phyloP scores from a whole-genome alignment of 2,797 vertebrate species.

The Triplophysa bombifrons region DNA sequence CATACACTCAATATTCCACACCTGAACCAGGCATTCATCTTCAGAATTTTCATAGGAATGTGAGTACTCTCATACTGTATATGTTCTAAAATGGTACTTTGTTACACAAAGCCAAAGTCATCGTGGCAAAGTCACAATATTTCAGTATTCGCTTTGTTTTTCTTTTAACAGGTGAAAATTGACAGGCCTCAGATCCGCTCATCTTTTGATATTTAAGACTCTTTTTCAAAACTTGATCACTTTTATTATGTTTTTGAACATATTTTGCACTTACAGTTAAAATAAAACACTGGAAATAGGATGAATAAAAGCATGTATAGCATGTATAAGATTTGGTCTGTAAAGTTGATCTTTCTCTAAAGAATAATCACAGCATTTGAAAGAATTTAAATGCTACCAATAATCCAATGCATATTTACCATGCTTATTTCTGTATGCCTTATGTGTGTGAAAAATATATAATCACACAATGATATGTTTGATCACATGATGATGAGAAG shows the following conservation, averaged over 20 bases:
- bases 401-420: background rate
- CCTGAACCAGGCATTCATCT: conserved; percentile 8
- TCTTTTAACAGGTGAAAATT: conserved; percentile 37
- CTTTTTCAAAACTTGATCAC: background rate
- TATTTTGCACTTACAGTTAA: background rate
- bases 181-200: conserved; percentile 29
- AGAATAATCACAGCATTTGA: background rate
- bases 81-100: too few relatives aligned
- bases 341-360: background rate
- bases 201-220: conserved; percentile 42
- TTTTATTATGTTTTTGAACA: background rate
- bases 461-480: background rate
- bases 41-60: background rate
- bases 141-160: background rate
- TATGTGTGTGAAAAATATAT: conserved; percentile 6
- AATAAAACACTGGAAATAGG: background rate
- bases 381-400: background rate
- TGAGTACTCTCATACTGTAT: conserved; percentile 30
- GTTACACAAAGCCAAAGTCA: too few relatives aligned
- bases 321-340: background rate
- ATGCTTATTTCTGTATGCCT: conserved; percentile 1
- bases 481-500: conserved; percentile 19
- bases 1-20: background rate
- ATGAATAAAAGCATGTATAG: background rate
- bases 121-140: background rate